Conservation (phyloP, 2,888 invertebrate species). For the Drosophila basisetae region DNA sequence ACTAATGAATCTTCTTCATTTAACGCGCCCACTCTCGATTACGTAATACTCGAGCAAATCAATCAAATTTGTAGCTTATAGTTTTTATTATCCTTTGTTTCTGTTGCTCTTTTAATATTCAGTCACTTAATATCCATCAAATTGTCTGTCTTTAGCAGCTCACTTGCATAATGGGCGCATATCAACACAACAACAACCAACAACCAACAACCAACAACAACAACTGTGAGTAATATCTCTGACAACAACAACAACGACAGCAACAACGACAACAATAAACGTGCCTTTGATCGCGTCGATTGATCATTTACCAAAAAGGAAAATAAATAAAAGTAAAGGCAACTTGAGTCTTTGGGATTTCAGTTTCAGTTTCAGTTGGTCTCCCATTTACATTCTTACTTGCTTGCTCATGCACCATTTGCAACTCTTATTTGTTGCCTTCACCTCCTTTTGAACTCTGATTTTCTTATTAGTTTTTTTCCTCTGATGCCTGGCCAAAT, state of each 20-base stretch:
- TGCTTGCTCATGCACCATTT: constrained; percentile 64
- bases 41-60: constrained; percentile 27
- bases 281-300: constrained; percentile 79
- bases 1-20: constrained; percentile 44
- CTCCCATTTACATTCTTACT: constrained; percentile 32
- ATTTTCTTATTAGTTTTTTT: not conserved
- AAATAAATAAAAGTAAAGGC: constrained; percentile 10
- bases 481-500: constrained; percentile 64
- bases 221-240: constrained; percentile 58
- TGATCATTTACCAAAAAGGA: constrained; percentile 74
- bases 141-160: constrained; percentile 31
- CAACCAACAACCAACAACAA: constrained; percentile 6
- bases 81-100: constrained; percentile 26
- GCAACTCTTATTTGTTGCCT: constrained; percentile 60
- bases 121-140: constrained; percentile 23
- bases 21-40: constrained; percentile 5
- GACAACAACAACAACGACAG: constrained; percentile 24
- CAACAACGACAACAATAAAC: constrained; percentile 48
- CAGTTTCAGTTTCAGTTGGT: constrained; percentile 14
- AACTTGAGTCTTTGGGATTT: constrained; percentile 33
- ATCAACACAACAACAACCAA: constrained; percentile 34
- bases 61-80: constrained; percentile 21
- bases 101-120: constrained; percentile 1
- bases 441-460: constrained; percentile 43
- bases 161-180: constrained; percentile 65